phyloP scores from a whole-genome alignment of 1,140 invertebrate species.

The Anastrepha obliqua region DNA sequence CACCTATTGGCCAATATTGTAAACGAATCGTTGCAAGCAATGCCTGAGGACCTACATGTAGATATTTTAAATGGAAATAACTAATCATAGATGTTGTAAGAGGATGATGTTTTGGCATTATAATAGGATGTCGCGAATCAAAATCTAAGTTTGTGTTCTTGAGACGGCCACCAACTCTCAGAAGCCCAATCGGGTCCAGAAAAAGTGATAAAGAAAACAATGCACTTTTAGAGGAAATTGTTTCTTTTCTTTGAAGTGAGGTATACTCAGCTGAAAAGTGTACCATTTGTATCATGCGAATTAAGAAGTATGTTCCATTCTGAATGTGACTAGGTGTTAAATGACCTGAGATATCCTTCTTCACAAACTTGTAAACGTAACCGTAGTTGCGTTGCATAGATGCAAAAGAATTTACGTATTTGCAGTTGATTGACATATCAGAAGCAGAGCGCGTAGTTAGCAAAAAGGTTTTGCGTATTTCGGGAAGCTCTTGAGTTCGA shows the following conservation, averaged over 20 bases:
- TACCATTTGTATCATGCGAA: conserved; percentile 2
- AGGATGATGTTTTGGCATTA: neutral
- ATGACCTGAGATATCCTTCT: neutral
- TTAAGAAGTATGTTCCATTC: neutral
- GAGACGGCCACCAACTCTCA: neutral
- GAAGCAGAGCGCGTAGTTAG: neutral
- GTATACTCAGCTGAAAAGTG: conserved; percentile 2
- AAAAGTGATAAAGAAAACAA: neutral
- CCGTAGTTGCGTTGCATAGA: neutral
- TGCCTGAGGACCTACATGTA: neutral
- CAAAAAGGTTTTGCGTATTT: neutral
- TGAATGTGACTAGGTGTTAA: conserved; percentile 1
- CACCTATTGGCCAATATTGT: neutral
- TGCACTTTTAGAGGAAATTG: neutral
- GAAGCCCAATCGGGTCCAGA: neutral
- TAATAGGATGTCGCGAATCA: conserved; percentile 10
- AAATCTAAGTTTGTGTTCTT: neutral
- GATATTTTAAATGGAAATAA: neutral
- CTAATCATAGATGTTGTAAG: neutral
- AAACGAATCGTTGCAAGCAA: conserved; percentile 4
- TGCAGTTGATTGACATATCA: conserved; percentile 2
- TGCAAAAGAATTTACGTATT: neutral
- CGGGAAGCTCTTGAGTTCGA: neutral
- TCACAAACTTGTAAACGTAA: neutral
- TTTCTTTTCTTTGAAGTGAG: neutral